Base-by-base conservation (phyloP, 2,113 vertebrate species). In the Cavia porcellus region DNA sequence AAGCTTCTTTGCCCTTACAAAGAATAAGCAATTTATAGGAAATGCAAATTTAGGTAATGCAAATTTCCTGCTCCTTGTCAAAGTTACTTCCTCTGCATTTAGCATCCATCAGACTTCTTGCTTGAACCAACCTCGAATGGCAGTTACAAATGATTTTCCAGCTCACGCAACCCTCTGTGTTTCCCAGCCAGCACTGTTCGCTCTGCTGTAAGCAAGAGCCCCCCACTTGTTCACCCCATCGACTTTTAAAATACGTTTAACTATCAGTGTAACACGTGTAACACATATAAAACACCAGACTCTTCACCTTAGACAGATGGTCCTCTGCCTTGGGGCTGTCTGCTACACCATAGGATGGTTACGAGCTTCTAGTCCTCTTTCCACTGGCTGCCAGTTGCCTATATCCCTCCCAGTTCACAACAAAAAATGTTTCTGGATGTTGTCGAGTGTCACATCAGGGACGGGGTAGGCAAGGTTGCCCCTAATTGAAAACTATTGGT, bases 151-250 rank as follows among this genome's bases (percentile, higher is more conserved):
- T 9, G 19, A 13, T 75, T n/a, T 50, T 87, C 13, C 4, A 45
- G 22, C 2, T 14, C 9, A 7, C 17, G 30, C 7, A 1, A 9
- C 61, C 25, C 38, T 25, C 47, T n/a, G 7, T 2, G 0, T 74
- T 52, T 22, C 20, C 22, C 7, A 32, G 14, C 12, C 6, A n/a
- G 24, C 10, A 14, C 72, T 66, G 25, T 30, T 13, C 10, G 28
- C 42, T 47, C 35, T 11, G 0, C 17, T 47, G 7, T 32, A 45
- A 72, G 74, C 77, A 85, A 83, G 24, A 86, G 14, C 22, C 75
- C 57, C 3, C 64, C 45, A 13, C 24, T 0, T 15, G 5, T 7
- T 70, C 19, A 10, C 7, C 47, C 35, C 57, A 57, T n/a, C 35
- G 64, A 10, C 50, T 68, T 81, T 9, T 11, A 80, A 80, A 80